Conservation (phyloP, 2,888 invertebrate genomes). For the Drosophila subsilvestris region DNA sequence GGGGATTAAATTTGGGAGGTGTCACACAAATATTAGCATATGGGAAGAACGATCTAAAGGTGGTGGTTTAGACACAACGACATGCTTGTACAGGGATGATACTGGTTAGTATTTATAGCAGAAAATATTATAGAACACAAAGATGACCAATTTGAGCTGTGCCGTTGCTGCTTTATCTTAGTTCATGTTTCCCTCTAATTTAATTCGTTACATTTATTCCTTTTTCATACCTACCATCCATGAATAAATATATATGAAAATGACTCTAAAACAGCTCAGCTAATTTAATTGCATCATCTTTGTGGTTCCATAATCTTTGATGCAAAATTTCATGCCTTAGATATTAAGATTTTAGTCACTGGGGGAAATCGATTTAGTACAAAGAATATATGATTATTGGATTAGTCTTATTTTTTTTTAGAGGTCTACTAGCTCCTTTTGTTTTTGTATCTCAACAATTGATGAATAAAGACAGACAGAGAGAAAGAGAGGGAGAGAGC, state of each 20-base stretch:
- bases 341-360: conserved; percentile 29
- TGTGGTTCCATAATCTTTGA: neutral
- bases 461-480: conserved; percentile 49
- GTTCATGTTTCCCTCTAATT: too few relatives aligned
- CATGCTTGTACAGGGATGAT: neutral
- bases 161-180: too few relatives aligned
- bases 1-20: conserved; percentile 27
- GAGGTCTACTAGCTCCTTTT: conserved; percentile 61
- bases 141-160: neutral
- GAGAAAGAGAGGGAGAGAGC: conserved; percentile 33
- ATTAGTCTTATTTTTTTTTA: conserved; percentile 23
- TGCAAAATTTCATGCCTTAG: conserved; percentile 15
- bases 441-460: conserved; percentile 23
- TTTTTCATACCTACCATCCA: too few relatives aligned
- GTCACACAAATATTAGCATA: conserved; percentile 12
- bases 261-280: too few relatives aligned
- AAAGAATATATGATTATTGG: conserved; percentile 30
- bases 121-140: neutral
- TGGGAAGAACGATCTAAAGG: conserved; percentile 14
- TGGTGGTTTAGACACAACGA: conserved; percentile 2
- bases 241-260: too few relatives aligned
- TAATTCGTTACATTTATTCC: too few relatives aligned
- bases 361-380: conserved; percentile 18
- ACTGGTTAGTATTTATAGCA: neutral
- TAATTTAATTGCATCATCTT: neutral